Evolutionary conservation across 2,113 vertebrate genomes (phyloP).

Genomic region (Saiga tatarica): DNA sequence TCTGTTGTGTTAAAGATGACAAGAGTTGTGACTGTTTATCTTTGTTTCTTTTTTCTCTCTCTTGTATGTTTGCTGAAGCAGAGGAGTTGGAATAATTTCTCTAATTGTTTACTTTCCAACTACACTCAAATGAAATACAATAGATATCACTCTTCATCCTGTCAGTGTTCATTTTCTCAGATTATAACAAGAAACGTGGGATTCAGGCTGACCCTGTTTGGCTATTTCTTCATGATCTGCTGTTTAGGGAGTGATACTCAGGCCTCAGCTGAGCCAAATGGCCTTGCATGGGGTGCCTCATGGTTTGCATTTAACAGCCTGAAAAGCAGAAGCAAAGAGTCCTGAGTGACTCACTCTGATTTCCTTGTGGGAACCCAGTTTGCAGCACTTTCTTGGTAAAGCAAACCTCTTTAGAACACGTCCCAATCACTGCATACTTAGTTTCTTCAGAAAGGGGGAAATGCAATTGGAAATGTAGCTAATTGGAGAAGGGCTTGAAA

Average conservation of each 20-base stretch:
- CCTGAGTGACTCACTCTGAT: neutral
- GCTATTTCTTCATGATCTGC: neutral
- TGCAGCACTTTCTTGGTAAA: neutral
- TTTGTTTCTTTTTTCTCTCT: neutral
- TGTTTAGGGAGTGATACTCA: neutral
- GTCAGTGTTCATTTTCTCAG: constrained; percentile 12
- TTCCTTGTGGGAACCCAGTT: neutral
- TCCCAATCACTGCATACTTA: constrained; percentile 10
- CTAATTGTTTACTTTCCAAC: neutral
- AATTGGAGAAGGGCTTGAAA: neutral
- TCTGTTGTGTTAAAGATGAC: neutral
- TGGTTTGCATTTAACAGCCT: neutral
- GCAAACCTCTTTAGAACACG: neutral
- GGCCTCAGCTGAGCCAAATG: neutral
- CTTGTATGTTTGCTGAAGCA: neutral
- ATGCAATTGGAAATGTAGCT: neutral
- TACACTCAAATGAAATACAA: neutral
- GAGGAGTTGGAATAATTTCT: neutral
- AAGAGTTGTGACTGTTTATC: neutral
- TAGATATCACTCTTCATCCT: neutral
- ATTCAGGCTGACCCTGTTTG: neutral
- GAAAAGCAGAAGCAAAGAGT: neutral
- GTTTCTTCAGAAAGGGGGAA: constrained; percentile 42
- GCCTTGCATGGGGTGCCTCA: neutral
- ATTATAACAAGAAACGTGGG: neutral